These are phyloP conservation scores for Carabus problematicus DNA, from an alignment of 2,888 invertebrate genomes.

Conservation along the genomic window DNA sequence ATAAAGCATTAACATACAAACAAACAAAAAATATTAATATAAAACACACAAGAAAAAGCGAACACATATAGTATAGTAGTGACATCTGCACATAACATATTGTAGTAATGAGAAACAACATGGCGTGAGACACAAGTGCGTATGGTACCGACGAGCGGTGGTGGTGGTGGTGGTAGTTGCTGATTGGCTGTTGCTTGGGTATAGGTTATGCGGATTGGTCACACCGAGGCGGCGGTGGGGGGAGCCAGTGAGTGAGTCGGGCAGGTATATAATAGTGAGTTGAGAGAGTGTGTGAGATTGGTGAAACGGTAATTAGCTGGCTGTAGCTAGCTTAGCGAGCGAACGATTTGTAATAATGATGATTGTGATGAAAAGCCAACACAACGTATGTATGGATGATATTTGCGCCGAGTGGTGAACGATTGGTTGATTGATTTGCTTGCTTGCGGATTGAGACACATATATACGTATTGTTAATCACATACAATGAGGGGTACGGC, in stretches of 20 bases:
- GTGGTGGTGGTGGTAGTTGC: conserved; percentile 31
- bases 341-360: conserved; percentile 20
- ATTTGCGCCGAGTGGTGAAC: conserved; percentile 12
- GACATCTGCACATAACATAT: no score
- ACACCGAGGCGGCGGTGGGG: no score
- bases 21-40: conserved; percentile 30
- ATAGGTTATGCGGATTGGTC: no score
- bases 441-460: conserved; percentile 26
- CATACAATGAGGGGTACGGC: conserved; percentile 29
- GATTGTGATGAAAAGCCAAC: conserved; percentile 28
- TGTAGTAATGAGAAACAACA: conserved; percentile 30
- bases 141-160: conserved; percentile 6
- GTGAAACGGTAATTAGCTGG: no score
- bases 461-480: conserved; percentile 40
- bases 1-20: conserved; percentile 9
- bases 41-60: conserved; percentile 32
- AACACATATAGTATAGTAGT: conserved; percentile 7
- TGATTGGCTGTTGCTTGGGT: background rate
- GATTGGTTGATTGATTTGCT: conserved; percentile 16
- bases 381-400: conserved; percentile 2
- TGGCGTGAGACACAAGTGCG: conserved; percentile 40
- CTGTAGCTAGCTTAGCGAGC: conserved; percentile 22
- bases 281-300: no score
- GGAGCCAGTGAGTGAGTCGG: no score
- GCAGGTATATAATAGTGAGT: no score